Percentiles rank a stretch among this genome's conserved stretches.
Evolutionary conservation across 2,888 invertebrate species (phyloP).

Genomic region (Chironomus tentans): DNA sequence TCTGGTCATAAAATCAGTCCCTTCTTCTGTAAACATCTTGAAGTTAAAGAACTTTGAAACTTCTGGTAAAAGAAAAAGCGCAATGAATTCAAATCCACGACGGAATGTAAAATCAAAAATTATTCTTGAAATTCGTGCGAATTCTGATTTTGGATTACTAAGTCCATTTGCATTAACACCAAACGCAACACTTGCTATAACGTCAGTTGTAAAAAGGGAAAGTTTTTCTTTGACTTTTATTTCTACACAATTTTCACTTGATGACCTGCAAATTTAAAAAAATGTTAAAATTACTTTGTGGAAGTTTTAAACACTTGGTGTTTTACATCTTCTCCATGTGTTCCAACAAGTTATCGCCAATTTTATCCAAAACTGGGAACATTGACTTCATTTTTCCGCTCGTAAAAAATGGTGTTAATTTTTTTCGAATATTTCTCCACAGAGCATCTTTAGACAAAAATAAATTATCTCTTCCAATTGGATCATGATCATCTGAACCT

Average conservation of each 20-base stretch:
- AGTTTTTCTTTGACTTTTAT: not conserved
- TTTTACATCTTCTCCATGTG: not conserved
- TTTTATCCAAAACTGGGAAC: not conserved
- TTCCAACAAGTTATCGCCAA: not conserved
- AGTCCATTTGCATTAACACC: slow-evolving; percentile 38
- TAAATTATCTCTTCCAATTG: slow-evolving; percentile 39
- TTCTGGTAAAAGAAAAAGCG: not conserved
- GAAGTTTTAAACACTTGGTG: not conserved
- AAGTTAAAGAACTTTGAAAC: not conserved
- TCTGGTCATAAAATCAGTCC: not conserved
- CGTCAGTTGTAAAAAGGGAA: slow-evolving; percentile 34
- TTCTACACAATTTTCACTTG: not conserved
- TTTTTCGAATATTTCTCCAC: slow-evolving; percentile 42
- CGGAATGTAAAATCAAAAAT: not conserved
- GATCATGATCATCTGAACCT: slow-evolving; percentile 37
- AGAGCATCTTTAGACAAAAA: slow-evolving; percentile 41
- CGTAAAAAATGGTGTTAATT: slow-evolving; percentile 28
- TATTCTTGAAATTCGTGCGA: slow-evolving; percentile 30
- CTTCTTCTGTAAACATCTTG: not conserved
- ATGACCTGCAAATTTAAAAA: not conserved
- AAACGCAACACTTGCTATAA: slow-evolving; percentile 38
- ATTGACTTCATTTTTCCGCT: not conserved
- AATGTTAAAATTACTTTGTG: not conserved
- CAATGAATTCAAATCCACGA: not conserved
- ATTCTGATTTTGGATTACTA: slow-evolving; percentile 36